Evolutionary conservation across 2,113 vertebrate species (phyloP).

Genomic region (Pyxicephalus adspersus): DNA sequence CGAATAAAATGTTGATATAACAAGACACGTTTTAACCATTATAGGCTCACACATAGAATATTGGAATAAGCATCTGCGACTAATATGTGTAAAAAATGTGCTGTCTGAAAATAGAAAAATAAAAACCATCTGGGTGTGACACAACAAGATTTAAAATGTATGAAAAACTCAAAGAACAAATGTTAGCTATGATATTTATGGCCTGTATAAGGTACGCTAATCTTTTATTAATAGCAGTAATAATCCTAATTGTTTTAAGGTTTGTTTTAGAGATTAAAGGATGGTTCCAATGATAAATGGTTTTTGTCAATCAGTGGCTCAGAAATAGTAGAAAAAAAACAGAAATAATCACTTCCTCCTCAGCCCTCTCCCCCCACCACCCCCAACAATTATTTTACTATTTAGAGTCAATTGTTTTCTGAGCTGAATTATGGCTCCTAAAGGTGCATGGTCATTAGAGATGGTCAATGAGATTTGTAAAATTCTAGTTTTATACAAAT

Average conservation of each 20-base stretch:
- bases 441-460: too few species aligned
- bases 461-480: too few species aligned
- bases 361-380: too few species aligned
- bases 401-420: too few species aligned
- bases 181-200: background rate
- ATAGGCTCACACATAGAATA: conserved; percentile 7
- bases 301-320: too few species aligned
- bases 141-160: conserved; percentile 5
- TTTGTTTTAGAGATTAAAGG: too few species aligned
- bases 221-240: background rate
- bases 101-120: conserved; percentile 26
- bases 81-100: conserved; percentile 44
- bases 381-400: too few species aligned
- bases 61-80: conserved; percentile 39
- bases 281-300: too few species aligned
- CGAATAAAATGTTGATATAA: conserved; percentile 26
- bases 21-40: background rate
- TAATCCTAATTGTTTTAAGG: background rate
- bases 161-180: background rate
- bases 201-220: background rate
- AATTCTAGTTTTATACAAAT: too few species aligned
- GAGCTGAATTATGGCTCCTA: too few species aligned
- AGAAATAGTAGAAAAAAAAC: too few species aligned
- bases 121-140: conserved; percentile 25
- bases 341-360: too few species aligned